phyloP scores from a whole-genome alignment of 2,797 vertebrate genomes.

The Typhlichthys subterraneus region DNA sequence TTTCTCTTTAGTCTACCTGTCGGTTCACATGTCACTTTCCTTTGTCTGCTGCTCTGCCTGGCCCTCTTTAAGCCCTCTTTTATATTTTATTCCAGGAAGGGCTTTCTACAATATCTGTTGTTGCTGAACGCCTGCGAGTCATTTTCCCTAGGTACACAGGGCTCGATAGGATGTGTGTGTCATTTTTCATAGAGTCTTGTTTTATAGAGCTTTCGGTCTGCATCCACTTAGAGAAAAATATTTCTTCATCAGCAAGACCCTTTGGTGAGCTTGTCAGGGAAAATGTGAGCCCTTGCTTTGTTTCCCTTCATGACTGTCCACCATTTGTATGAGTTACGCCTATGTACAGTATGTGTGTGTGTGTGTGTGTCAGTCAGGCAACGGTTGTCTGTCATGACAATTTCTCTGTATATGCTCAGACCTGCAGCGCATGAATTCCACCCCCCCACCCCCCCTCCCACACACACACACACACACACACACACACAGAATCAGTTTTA shows the following conservation, averaged over 20 bases:
- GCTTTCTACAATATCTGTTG: slow-evolving; percentile 37
- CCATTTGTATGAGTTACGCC: not conserved
- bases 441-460: not conserved
- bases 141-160: slow-evolving; percentile 23
- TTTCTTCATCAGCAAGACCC: slow-evolving; percentile 30
- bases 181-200: slow-evolving; percentile 25
- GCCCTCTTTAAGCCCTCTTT: slow-evolving; percentile 28
- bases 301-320: not conserved
- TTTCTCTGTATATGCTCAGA: slow-evolving; percentile 8
- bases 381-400: slow-evolving; percentile 8
- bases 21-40: slow-evolving; percentile 44
- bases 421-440: not conserved
- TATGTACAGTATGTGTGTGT: not conserved
- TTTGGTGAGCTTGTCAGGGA: slow-evolving; percentile 15
- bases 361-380: not conserved
- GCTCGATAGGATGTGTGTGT: slow-evolving; percentile 16
- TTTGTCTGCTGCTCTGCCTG: slow-evolving; percentile 47
- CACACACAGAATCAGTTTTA: not conserved
- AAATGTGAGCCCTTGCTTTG: slow-evolving; percentile 28
- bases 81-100: slow-evolving; percentile 18
- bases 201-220: slow-evolving; percentile 36
- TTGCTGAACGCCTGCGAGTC: slow-evolving; percentile 7
- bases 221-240: slow-evolving; percentile 35
- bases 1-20: slow-evolving; percentile 53
- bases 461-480: not conserved